Evolutionary conservation across 2,888 invertebrate genomes (phyloP), one percentile per base, ranked within the genome.

Genomic region (Pyrrhia umbra): DNA sequence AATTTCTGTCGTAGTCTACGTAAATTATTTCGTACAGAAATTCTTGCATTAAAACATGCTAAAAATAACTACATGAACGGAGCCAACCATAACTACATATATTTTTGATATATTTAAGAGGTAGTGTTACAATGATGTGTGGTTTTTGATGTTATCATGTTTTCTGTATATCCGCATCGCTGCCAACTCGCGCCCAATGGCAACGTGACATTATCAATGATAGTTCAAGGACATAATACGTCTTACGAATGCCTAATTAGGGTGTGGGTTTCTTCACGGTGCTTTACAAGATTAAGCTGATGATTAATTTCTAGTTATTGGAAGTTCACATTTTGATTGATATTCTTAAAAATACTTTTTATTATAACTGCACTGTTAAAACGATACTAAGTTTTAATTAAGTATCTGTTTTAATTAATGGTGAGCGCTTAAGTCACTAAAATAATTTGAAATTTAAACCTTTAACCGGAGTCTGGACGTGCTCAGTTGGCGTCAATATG

Each of bases 181-280:
- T 72, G 51, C 25, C 49, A 40, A 50, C 51, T 46, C 34, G n/a
- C 30, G 16, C 55, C 50, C 25, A 60, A 51, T 25, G 43, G 51
- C 55, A 50, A 51, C 30, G 68, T 47, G 58, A 62, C 46, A 64
- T 68, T 73, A 56, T 20, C 46, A 37, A 57, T 70, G 69, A 58
- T 50, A 71, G 65, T 69, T 79, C 80, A 77, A 74, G 80, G 77
- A 16, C 68, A 45, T 25, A 50, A 57, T 51, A 60, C 51, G 61
- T 62, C 58, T 66, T 66, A 59, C 13, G 62, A 77, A 70, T 76
- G 61, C 49, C 39, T 73, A 45, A 69, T 27, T 42, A 52, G 20
- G 39, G 46, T 54, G 61, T 78, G 51, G 68, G 77, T 46, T 61
- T 49, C 39, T 65, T 65, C 45, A 66, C 49, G 45, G 47, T 45